These are phyloP conservation scores for Nesometra sesokonis DNA, from an alignment of 35 echinoderm and acorn worm species.

Conservation along the genomic window DNA sequence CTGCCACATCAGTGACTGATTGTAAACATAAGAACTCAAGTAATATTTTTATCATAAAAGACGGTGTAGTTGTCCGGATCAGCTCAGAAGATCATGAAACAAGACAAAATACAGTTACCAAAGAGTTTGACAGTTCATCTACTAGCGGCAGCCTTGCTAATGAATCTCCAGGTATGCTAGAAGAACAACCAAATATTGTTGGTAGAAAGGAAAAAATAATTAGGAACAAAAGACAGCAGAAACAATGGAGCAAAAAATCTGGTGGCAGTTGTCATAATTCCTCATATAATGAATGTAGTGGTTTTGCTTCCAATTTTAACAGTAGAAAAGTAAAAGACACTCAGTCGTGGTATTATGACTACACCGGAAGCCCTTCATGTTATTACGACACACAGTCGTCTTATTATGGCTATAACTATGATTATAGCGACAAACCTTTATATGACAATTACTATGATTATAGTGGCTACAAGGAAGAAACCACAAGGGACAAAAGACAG, in stretches of 20 bases:
- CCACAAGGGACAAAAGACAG: too few species aligned
- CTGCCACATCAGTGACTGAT: not conserved
- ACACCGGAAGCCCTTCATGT: too few species aligned
- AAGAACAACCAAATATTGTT: not conserved
- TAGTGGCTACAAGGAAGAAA: too few species aligned
- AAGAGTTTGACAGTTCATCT: too few species aligned
- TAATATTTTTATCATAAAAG: not conserved
- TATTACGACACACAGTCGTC: too few species aligned
- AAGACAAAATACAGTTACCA: not conserved
- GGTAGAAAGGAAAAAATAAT: not conserved
- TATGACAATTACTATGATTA: too few species aligned
- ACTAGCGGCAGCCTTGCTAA: not conserved
- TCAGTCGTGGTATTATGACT: too few species aligned
- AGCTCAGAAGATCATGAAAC: not conserved
- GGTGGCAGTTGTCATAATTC: not conserved
- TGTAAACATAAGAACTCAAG: not conserved
- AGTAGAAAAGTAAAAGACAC: too few species aligned
- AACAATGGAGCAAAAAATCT: not conserved
- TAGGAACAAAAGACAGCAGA: not conserved
- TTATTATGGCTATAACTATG: too few species aligned
- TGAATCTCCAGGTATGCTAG: not conserved
- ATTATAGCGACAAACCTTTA: too few species aligned
- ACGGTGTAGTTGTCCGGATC: not conserved
- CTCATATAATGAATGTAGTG: too few species aligned
- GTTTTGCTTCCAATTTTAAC: too few species aligned